Evolutionary conservation across 2,888 invertebrate species (phyloP).

Genomic region (Noctua comes): DNA sequence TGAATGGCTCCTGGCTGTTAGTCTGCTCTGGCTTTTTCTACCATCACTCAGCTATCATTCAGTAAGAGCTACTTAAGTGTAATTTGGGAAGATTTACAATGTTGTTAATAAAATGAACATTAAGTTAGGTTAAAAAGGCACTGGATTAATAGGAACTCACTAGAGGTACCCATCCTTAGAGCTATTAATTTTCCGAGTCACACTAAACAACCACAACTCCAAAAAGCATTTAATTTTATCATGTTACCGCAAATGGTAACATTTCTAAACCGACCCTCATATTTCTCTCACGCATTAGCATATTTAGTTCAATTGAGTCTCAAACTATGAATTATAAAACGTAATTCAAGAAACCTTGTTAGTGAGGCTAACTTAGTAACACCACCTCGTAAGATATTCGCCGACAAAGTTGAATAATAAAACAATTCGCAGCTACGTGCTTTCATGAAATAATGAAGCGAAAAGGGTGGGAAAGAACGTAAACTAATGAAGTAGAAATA

Average conservation of each 20-base stretch:
- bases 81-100: background rate
- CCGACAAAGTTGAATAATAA: slow-evolving; percentile 66
- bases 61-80: too few relatives aligned
- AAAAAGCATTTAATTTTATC: background rate
- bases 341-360: slow-evolving; percentile 60
- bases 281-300: slow-evolving; percentile 34
- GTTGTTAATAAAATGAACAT: background rate
- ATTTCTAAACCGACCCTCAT: slow-evolving; percentile 20
- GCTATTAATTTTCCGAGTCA: background rate
- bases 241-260: slow-evolving; percentile 18
- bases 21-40: background rate
- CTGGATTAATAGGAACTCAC: background rate
- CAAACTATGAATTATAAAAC: slow-evolving; percentile 62
- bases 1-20: background rate
- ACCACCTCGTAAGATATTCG: slow-evolving; percentile 65
- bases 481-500: background rate
- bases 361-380: slow-evolving; percentile 46
- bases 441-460: slow-evolving; percentile 51
- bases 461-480: background rate
- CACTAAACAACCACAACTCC: background rate
- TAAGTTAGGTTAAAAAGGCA: background rate
- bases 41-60: background rate
- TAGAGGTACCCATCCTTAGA: background rate
- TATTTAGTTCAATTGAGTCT: slow-evolving; percentile 55
- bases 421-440: slow-evolving; percentile 61